Conservation (phyloP, 2,113 vertebrate genomes). For the Pterophyllum scalare region DNA sequence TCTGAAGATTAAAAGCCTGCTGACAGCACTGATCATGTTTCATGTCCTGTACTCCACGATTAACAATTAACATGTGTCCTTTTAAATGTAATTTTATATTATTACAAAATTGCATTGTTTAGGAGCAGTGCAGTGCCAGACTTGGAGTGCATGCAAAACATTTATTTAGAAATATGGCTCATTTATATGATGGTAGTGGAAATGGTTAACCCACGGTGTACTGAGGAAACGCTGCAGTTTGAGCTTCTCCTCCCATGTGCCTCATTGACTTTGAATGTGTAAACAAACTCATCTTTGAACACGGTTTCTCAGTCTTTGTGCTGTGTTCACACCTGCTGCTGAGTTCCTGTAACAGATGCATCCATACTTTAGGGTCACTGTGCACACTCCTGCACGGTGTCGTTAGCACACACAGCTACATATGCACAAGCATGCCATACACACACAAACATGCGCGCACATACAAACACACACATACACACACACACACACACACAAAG, state of each 20-base stretch:
- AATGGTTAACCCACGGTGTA: conserved; percentile 3
- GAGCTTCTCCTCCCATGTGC: conserved; percentile 35
- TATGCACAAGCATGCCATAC: conserved; percentile 8
- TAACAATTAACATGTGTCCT: neutral
- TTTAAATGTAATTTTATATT: neutral
- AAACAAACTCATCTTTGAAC: conserved; percentile 41
- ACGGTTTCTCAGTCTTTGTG: conserved; percentile 35
- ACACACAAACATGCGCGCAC: neutral
- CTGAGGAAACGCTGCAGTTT: conserved; percentile 43
- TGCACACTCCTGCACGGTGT: neutral
- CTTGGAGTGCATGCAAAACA: neutral
- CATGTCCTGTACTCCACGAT: neutral
- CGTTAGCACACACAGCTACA: conserved; percentile 30
- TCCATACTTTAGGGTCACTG: conserved; percentile 54
- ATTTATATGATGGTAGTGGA: conserved; percentile 4
- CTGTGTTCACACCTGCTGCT: conserved; percentile 69
- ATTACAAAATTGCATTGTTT: neutral
- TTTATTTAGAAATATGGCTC: conserved; percentile 14
- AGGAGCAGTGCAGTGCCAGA: neutral
- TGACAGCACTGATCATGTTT: neutral
- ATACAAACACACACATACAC: conserved; percentile 20
- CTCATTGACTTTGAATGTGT: conserved; percentile 56
- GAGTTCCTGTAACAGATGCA: conserved; percentile 66
- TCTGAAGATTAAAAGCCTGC: neutral
- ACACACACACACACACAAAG: conserved; percentile 31